Percentiles rank a stretch among this genome's conserved stretches.
Evolutionary conservation across 2,113 vertebrate species (phyloP).

Genomic region (Plecturocebus donacophilus): DNA sequence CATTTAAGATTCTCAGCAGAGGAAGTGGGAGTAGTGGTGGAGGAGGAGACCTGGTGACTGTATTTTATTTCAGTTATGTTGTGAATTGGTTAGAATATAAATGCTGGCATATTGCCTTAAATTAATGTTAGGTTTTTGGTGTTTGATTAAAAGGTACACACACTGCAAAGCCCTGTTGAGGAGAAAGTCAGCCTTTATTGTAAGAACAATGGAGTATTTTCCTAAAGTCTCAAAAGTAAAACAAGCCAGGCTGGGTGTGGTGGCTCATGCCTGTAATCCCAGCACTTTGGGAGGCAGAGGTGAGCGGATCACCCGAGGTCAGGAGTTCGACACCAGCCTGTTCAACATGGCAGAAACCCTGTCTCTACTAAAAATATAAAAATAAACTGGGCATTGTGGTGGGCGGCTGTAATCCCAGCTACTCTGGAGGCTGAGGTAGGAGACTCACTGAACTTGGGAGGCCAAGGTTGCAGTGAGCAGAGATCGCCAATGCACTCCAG

Average conservation of each 20-base stretch:
- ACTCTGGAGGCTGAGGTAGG: too few species aligned
- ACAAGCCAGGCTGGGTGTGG: background rate
- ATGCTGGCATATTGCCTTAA: background rate
- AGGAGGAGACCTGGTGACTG: background rate
- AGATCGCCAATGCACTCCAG: too few species aligned
- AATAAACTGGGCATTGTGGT: too few species aligned
- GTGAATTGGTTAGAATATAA: conserved; percentile 51
- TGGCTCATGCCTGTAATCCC: too few species aligned
- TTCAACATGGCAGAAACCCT: too few species aligned
- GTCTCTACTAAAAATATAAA: too few species aligned
- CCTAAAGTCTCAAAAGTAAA: conserved; percentile 48
- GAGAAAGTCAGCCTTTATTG: conserved; percentile 46
- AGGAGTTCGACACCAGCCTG: too few species aligned
- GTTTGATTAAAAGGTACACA: conserved; percentile 15
- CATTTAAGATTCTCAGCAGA: conserved; percentile 5
- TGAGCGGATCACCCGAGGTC: too few species aligned
- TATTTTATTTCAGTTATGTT: conserved; percentile 11
- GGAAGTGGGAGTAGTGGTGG: background rate
- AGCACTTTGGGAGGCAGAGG: too few species aligned
- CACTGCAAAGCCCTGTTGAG: background rate
- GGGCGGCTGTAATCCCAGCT: too few species aligned
- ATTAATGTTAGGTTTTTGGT: conserved; percentile 13
- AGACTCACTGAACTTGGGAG: too few species aligned
- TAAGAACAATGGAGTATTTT: conserved; percentile 48
- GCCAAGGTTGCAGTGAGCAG: too few species aligned